Evolutionary conservation across 1,140 invertebrate genomes (phyloP).

Genomic region (Gryon sp.): DNA sequence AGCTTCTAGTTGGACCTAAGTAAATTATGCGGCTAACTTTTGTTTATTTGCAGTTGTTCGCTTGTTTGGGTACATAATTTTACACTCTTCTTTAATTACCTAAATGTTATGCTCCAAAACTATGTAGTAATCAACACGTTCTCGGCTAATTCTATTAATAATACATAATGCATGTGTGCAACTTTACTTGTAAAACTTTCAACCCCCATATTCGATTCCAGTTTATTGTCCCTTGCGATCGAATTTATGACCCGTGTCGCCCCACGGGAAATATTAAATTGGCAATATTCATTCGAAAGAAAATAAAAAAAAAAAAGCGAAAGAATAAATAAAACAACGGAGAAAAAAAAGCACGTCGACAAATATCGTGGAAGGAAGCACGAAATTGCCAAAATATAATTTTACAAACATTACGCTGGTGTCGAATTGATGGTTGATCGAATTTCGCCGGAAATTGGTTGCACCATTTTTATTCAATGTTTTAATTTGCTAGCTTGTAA

Average conservation of each 20-base stretch:
- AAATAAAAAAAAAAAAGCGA: slow-evolving; percentile 5
- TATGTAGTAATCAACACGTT: slow-evolving; percentile 9
- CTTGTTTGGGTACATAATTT: slow-evolving; percentile 12
- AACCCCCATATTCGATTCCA: slow-evolving; percentile 21
- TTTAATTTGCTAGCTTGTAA: slow-evolving; percentile 46
- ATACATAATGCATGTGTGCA: slow-evolving; percentile 4
- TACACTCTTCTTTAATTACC: slow-evolving; percentile 30
- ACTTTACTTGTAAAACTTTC: slow-evolving; percentile 21
- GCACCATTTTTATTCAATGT: slow-evolving; percentile 12
- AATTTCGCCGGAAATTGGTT: slow-evolving; percentile 21
- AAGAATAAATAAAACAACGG: no score
- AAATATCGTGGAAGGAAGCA: slow-evolving; percentile 26
- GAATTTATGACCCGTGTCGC: slow-evolving; percentile 45
- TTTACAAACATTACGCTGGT: slow-evolving; percentile 20
- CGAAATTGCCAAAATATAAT: slow-evolving; percentile 42
- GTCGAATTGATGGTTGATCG: slow-evolving; percentile 19
- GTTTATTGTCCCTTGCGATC: slow-evolving; percentile 41
- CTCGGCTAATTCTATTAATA: slow-evolving; percentile 27
- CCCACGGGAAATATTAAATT: slow-evolving; percentile 53
- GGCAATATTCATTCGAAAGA: slow-evolving; percentile 28
- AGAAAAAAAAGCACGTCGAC: slow-evolving; percentile 10
- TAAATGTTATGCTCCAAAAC: slow-evolving; percentile 18
- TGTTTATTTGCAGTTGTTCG: slow-evolving; percentile 11
- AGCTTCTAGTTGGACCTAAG: slow-evolving; percentile 18
- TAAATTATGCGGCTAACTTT: slow-evolving; percentile 13